Base-by-base conservation (phyloP, 2,888 invertebrate species). In the Flexamia atlantica region DNA sequence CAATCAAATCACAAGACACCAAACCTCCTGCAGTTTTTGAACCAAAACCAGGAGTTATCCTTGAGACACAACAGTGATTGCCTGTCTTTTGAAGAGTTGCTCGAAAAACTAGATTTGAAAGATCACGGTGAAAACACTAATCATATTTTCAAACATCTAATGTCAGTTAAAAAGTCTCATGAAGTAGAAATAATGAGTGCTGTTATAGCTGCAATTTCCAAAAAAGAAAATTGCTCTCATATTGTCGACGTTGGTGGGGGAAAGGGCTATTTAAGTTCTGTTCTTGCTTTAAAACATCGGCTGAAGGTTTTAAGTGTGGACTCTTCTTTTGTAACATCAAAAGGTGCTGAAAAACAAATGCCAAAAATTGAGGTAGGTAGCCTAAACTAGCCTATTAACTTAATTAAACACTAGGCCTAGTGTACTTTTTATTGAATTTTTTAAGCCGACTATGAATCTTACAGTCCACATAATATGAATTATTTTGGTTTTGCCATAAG, bases 241-340 rank as follows among this genome's bases (percentile, higher is more conserved):
- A 91, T 96, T 57, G 92, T 98, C 20, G 98, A 98, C 89, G 94
- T 97, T 60, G 98, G 98, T 0, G 97, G 97, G 88, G 98, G 98
- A 0, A 95, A 96, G 89, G 98, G 97, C 0, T 96, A 97, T 89
- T 91, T 98, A 50, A 95, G 96, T 60, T 94, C 95, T 0, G 93
- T 95, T 14, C 89, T 98, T 74, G 93, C 95, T 0, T 91, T 96
- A 4, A 93, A 94, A 85, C 93, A 96, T 89, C 89, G 91, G 32
- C 90, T 96, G 83, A 94, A 94, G 53, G 95, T 97, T 30, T 91
- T 98, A 17, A 97, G 97, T 0, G 92, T 98, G 0, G 98, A 98
- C 90, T 95, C 95, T 10, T 94, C 95, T 25, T 89, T 90, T 12
- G 89, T 90, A 0, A 97, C 96, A 85, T 93, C 94, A 0, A 90